phyloP scores from a whole-genome alignment of 2,113 vertebrate species.

The Daboia siamensis region DNA sequence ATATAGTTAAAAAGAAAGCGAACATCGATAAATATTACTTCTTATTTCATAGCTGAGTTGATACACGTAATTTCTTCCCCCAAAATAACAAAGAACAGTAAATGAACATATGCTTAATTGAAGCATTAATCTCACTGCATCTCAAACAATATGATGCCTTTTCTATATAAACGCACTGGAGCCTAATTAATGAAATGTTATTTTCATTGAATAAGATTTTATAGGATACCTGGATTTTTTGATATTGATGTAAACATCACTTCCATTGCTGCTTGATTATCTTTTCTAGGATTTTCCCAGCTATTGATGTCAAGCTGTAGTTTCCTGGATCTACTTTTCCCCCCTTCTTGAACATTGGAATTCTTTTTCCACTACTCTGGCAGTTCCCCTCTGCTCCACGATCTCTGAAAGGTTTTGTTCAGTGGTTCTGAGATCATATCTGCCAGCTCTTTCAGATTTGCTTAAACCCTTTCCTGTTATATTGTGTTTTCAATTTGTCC shows the following conservation, averaged over 20 bases:
- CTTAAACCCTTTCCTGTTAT: neutral
- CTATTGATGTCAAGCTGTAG: neutral
- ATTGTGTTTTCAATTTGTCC: neutral
- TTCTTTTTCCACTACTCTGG: neutral
- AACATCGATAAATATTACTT: neutral
- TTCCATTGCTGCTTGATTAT: neutral
- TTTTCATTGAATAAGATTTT: neutral
- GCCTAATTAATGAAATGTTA: neutral
- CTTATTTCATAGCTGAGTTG: neutral
- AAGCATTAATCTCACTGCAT: neutral
- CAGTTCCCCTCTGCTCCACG: neutral
- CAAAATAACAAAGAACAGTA: neutral
- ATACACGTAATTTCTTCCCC: neutral
- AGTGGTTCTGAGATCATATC: neutral
- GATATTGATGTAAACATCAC: neutral
- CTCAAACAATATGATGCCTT: neutral
- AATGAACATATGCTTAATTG: neutral
- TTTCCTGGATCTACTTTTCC: neutral
- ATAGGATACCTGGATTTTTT: neutral
- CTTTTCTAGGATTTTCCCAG: neutral
- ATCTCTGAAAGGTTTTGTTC: neutral
- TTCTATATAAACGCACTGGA: neutral
- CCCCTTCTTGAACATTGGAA: neutral
- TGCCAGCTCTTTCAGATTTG: neutral
- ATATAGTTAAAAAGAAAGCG: neutral